Evolutionary conservation across 2,797 vertebrate species (phyloP), one percentile per base, ranked within the genome.

Genomic region (Neomorphus geoffroyi): DNA sequence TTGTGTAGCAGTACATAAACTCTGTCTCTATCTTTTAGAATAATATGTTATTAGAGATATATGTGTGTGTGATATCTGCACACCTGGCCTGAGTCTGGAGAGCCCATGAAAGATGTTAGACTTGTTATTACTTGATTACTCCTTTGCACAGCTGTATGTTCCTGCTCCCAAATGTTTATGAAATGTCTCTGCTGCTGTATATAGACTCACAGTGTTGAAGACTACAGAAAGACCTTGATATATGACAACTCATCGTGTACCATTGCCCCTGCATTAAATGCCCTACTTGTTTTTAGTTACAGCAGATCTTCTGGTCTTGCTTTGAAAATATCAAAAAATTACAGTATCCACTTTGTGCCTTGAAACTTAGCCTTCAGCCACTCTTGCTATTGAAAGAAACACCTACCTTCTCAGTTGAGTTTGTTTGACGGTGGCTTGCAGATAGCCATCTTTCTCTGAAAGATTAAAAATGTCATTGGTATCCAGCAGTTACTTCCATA

Each of bases 81-180:
- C 93, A 94, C 87, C 89, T 92, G 89, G 75, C 48, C 57, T 69
- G 35, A 16, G 72, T 57, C 81, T 89, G 66, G 39, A 89, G 62
- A 88, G 61, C 79, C 93, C 61, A 56, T 5, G 30, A 86, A 90
- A 92, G n/a, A 50, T 41, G 65, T 83, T 74, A 79, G 72, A 32
- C 75, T 90, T 90, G 87, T 93, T 78, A 71, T 72, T 87, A 92
- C 85, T 86, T 94, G 81, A 93, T 92, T 66, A 86, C 67, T 93
- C 87, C 87, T 80, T 65, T n/a, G 46, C 92, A 83, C 85, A 87
- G 93, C 65, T 94, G 88, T 85, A 93, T 1, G 2, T 65, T 92
- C 30, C 45, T 26, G 18, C 70, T 90, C 70, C 51, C 61, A 87
- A 91, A 91, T 15, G 30, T 50, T 88, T 80, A 19, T 6, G 51